Evolutionary conservation across 2,888 invertebrate species (phyloP), one percentile per base, ranked within the genome.

Genomic region (Coleophora deauratella): DNA sequence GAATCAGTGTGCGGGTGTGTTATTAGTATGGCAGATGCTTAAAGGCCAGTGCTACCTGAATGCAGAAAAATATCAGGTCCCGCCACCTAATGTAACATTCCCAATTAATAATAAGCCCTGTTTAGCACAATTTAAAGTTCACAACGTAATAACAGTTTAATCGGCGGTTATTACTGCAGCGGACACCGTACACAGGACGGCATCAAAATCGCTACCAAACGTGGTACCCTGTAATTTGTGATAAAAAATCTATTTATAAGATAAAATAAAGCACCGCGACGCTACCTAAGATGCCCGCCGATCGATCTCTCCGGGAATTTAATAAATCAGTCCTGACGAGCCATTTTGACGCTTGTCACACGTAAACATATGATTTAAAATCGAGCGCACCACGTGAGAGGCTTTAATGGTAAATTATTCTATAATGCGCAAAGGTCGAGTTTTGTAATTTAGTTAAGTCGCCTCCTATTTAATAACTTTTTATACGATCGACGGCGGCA

Each of bases 241-340:
- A 77, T 81, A 82, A 82, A 85, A 84, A 85, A 82, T 82, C 81
- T 84, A 84, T 85, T 84, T 85, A 85, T 81, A 78, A 82, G 80
- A 78, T 75, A 81, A 84, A 81, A 84, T 79, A 75, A 81, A 73
- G 75, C 74, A 76, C 70, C 67, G 69, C 67, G 71, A 72, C 63
- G 84, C 84, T 85, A 80, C 84, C 84, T 81, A 81, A 82, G 80
- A 78, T 74, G 71, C 75, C 62, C 56, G 66, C 52, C 68, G 79
- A 82, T 81, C 78, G 84, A 78, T 79, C 78, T 71, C 67, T 68
- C 62, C 67, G 55, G 59, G 54, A 55, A 75, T 80, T 78, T 77
- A 76, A 78, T 81, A 80, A 81, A 78, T 76, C 72, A 70, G 58
- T 51, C 49, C 53, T 55, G 46, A 49, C 70, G 60, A 68, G 65